Conservation (phyloP, 1,140 invertebrate species). For the Gonioctena quinquepunctata region DNA sequence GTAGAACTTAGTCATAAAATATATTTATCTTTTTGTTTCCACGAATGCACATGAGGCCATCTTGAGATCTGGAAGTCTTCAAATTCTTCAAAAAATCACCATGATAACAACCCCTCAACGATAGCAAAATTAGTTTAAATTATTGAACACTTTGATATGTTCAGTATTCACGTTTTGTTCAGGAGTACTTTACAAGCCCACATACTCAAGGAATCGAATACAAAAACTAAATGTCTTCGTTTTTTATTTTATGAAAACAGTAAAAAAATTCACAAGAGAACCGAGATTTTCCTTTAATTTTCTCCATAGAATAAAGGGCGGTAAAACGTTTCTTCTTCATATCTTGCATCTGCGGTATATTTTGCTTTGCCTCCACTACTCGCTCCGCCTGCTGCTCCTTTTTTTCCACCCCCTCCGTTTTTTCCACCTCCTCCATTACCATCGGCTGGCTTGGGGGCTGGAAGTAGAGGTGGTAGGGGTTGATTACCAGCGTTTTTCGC, state of each 20-base stretch:
- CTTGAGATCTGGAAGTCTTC: background rate
- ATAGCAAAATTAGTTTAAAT: no score
- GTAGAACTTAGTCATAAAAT: background rate
- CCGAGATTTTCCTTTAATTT: constrained; percentile 15
- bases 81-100: background rate
- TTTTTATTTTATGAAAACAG: background rate
- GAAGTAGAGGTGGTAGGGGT: constrained; percentile 30
- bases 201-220: background rate
- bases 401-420: constrained; percentile 13
- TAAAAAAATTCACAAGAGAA: constrained; percentile 25
- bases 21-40: background rate
- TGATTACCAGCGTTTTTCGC: constrained; percentile 36
- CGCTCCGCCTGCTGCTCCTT: constrained; percentile 20
- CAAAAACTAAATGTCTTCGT: background rate
- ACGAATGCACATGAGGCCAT: no score
- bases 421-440: constrained; percentile 8
- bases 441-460: constrained; percentile 13
- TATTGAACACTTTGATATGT: no score
- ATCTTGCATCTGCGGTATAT: constrained; percentile 17
- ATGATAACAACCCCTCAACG: background rate
- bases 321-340: constrained; percentile 28
- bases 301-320: constrained; percentile 29
- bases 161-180: background rate
- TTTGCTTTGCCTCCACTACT: constrained; percentile 24
- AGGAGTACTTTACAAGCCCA: background rate